Percentiles rank a stretch among this genome's conserved stretches.
Evolutionary conservation across 1,140 invertebrate species (phyloP).

Genomic region (Trinorchestia longiramus): DNA sequence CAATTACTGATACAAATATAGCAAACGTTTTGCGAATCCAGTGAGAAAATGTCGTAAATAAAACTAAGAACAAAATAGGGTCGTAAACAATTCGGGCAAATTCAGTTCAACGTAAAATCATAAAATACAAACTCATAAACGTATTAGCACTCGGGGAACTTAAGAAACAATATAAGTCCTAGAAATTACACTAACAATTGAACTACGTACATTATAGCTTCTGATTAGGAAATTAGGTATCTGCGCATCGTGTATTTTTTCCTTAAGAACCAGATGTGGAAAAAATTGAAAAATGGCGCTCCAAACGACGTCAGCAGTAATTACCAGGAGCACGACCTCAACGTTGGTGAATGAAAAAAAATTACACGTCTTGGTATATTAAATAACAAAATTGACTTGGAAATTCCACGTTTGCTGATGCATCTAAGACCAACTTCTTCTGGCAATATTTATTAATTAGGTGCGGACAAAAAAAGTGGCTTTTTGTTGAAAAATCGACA

Average conservation of each 20-base stretch:
- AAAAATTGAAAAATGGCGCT: not conserved
- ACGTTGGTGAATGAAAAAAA: not conserved
- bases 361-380: slow-evolving; percentile 25
- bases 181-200: not conserved
- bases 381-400: not conserved
- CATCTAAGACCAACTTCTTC: not conserved
- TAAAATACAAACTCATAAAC: not conserved
- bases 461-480: not conserved
- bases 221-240: not conserved
- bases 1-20: not conserved
- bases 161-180: not conserved
- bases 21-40: not conserved
- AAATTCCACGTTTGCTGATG: not conserved
- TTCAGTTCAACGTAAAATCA: not conserved
- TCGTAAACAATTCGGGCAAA: not conserved
- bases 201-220: not conserved
- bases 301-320: not conserved
- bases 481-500: slow-evolving; percentile 11
- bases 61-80: not conserved
- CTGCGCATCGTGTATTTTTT: not conserved
- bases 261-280: not conserved
- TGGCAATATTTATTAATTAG: slow-evolving; percentile 43
- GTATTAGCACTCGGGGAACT: not conserved
- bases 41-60: not conserved
- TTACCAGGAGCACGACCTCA: not conserved